These are phyloP conservation scores for Sebastes taczanowskii DNA, from an alignment of 2,797 vertebrate genomes.

Conservation along the genomic window DNA sequence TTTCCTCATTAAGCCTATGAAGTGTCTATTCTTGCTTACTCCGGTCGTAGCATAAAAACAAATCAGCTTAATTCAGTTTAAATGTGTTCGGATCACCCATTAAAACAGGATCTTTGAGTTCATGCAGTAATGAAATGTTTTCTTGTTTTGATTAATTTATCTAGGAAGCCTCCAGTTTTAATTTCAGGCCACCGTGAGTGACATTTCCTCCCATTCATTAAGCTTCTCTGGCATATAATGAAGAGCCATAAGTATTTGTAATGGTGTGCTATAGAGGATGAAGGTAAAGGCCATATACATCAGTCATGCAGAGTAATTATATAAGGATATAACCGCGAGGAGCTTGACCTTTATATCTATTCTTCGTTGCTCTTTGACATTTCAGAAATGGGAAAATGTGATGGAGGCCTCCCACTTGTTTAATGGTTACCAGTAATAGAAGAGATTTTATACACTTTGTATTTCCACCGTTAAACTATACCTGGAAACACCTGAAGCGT, in stretches of 20 bases:
- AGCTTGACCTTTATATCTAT: conserved; percentile 66
- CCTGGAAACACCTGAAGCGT: background rate
- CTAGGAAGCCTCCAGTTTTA: conserved; percentile 54
- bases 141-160: conserved; percentile 29
- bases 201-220: conserved; percentile 66
- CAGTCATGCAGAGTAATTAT: conserved; percentile 66
- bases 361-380: conserved; percentile 74
- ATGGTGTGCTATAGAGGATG: conserved; percentile 29
- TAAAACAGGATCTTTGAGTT: conserved; percentile 23
- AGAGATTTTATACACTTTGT: background rate
- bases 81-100: background rate
- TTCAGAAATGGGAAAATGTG: conserved; percentile 64
- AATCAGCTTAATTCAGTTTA: background rate
- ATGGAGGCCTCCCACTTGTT: conserved; percentile 45
- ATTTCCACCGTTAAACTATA: background rate
- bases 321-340: conserved; percentile 58
- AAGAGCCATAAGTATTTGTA: conserved; percentile 46
- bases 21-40: background rate
- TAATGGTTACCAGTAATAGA: conserved; percentile 55
- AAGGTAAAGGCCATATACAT: conserved; percentile 69
- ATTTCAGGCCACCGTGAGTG: conserved; percentile 53
- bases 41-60: background rate
- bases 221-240: conserved; percentile 33
- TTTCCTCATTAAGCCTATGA: conserved; percentile 6
- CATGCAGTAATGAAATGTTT: conserved; percentile 17